Base-by-base conservation (phyloP, 2,888 invertebrate genomes). In the Lasioglossum oenotherae region DNA sequence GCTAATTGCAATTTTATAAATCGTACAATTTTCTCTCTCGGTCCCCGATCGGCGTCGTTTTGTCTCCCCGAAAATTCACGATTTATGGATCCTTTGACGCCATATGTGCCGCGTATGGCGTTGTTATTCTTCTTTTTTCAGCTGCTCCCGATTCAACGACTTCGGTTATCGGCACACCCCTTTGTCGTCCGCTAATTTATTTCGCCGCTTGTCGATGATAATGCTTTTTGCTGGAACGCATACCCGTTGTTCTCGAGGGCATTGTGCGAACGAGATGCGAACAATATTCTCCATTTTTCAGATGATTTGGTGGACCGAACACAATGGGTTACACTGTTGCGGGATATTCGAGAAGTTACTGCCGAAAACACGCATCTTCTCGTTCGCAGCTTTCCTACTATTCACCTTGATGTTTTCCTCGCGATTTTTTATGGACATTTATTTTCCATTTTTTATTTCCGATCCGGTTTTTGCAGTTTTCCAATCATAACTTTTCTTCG, bases 151-250 rank as follows among this genome's bases (percentile, higher is more conserved):
- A 83, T 83, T 85, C 83, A 85, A 12, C 75, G 72, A 78, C 71
- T 73, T 38, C 31, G 72, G 83, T 67, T 79, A 79, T 83, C 73
- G 75, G 69, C 27, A 60, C 27, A 60, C 27, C 76, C 80, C 38
- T 83, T 84, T 84, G 83, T 84, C 78, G 84, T 16, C 27, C 35
- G 83, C 44, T 84, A 84, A 84, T 84, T 84, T 84, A 84, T 84
- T 78, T 84, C 84, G 44, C 82, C 74, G 44, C 78, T 83, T 79
- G 83, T 83, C 84, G 83, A 83, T 83, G 83, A 83, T 84, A 84
- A 84, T 84, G 84, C 75, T 76, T 72, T 31, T 49, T 73, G 74
- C 35, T 53, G 83, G 83, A 72, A 78, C 71, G 82, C 82, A 27
- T n/a, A 53, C 44, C 19, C 16, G 75, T 71, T n/a, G 74, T 38